Conservation (phyloP, 2,797 vertebrate genomes). For the Anguilla megastoma region DNA sequence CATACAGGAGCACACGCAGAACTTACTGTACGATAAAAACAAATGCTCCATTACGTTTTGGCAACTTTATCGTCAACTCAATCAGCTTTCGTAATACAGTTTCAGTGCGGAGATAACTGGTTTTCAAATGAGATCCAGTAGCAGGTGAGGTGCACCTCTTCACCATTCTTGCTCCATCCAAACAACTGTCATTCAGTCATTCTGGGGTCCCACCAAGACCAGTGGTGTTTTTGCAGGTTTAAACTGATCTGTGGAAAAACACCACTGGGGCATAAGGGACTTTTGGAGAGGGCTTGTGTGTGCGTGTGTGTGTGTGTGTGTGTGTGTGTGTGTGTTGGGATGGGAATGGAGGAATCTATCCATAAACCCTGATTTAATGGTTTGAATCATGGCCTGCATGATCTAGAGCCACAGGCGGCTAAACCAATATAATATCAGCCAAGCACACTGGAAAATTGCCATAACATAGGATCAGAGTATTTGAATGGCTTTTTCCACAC, state of each 20-base stretch:
- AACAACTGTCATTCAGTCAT: neutral
- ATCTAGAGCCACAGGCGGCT: neutral
- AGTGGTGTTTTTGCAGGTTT: neutral
- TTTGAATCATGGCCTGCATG: neutral
- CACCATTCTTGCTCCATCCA: neutral
- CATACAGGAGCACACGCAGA: conserved; percentile 58
- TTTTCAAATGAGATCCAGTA: neutral
- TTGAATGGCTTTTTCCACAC: neutral
- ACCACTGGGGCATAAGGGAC: neutral
- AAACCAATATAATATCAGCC: neutral
- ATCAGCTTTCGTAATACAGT: neutral
- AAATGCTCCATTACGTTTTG: conserved; percentile 35
- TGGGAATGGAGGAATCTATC: neutral
- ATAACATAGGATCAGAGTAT: neutral
- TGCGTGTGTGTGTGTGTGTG: neutral
- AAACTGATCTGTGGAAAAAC: conserved; percentile 10
- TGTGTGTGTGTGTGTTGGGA: neutral
- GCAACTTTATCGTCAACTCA: neutral
- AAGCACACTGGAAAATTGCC: neutral
- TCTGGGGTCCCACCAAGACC: neutral
- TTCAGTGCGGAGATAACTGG: neutral
- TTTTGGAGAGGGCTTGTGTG: neutral
- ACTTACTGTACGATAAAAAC: conserved; percentile 39
- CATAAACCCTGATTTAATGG: neutral
- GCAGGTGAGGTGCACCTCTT: neutral